Evolutionary conservation across 2,113 vertebrate genomes (phyloP).

Genomic region (Laterallus jamaicensis): DNA sequence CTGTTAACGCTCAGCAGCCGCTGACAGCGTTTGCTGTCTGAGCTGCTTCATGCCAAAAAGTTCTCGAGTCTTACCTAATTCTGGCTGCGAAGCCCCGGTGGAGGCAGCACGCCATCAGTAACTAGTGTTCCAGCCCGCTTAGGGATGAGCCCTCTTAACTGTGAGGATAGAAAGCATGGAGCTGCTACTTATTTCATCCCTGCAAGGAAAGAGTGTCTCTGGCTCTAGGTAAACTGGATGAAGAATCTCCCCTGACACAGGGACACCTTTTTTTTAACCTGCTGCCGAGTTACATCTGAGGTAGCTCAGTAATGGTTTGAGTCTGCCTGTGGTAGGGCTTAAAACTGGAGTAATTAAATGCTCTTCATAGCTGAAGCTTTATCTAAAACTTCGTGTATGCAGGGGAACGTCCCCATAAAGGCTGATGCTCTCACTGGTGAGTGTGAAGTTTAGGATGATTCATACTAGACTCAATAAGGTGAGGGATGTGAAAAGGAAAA

Average conservation of each 20-base stretch:
- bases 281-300: neutral
- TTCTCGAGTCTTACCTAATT: constrained; percentile 3
- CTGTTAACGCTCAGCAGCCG: neutral
- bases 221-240: neutral
- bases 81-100: neutral
- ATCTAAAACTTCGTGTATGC: neutral
- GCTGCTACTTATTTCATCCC: neutral
- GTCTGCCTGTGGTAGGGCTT: neutral
- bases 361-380: neutral
- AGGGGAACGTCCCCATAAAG: neutral
- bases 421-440: neutral
- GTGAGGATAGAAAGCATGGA: neutral
- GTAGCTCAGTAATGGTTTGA: neutral
- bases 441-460: neutral
- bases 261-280: neutral
- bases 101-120: neutral
- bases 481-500: neutral
- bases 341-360: neutral
- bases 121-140: neutral
- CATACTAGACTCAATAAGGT: neutral
- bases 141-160: neutral
- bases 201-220: neutral
- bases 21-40: neutral
- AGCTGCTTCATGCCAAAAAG: neutral
- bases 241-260: neutral